Evolutionary conservation across 2,113 vertebrate genomes (phyloP).

Genomic region (Mohoua ochrocephala): DNA sequence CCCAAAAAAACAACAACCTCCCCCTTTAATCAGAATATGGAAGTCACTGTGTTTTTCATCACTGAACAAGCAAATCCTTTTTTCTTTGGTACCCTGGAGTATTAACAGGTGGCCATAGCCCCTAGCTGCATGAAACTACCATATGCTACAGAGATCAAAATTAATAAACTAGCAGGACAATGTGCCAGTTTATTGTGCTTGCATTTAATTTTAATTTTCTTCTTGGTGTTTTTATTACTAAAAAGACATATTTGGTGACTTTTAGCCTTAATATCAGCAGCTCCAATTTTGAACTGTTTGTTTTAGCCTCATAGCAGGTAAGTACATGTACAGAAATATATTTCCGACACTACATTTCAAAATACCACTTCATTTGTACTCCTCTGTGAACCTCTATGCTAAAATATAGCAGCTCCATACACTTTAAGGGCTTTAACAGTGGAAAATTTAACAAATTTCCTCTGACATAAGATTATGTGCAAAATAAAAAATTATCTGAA

Average conservation of each 20-base stretch:
- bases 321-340: background rate
- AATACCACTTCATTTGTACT: background rate
- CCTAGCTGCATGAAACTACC: slow-evolving; percentile 36
- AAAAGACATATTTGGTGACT: background rate
- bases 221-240: background rate
- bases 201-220: slow-evolving; percentile 35
- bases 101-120: slow-evolving; percentile 56
- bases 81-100: slow-evolving; percentile 18
- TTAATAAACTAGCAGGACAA: slow-evolving; percentile 44
- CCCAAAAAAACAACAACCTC: background rate
- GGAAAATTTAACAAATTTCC: background rate
- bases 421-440: background rate
- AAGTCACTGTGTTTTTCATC: slow-evolving; percentile 11
- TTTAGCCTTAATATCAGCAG: background rate
- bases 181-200: slow-evolving; percentile 24
- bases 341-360: background rate
- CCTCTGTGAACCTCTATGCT: background rate
- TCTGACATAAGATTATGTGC: background rate
- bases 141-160: slow-evolving; percentile 56
- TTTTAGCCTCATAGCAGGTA: background rate
- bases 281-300: background rate
- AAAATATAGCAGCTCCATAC: background rate
- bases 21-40: background rate
- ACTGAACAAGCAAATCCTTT: slow-evolving; percentile 26
- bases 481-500: background rate